Base-by-base conservation (phyloP, 1,140 invertebrate genomes). In the Atta texana region DNA sequence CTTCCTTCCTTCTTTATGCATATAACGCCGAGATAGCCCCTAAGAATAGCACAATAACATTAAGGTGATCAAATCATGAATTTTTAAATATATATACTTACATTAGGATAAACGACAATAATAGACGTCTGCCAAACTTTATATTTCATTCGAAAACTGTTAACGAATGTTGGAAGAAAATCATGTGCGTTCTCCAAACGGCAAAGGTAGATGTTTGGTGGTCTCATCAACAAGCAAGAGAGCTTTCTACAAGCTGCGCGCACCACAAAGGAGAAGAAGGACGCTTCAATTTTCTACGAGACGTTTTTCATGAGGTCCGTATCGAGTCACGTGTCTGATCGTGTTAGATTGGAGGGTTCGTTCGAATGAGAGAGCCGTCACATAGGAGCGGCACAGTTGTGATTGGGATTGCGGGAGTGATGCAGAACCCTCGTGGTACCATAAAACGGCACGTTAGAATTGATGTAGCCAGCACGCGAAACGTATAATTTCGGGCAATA, bases 401-500 rank as follows among this genome's bases (percentile, higher is more conserved):
- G 57, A n/a, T 8, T 34, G 74, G 21, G 31, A 44, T 31, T 18
- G 53, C 28, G 69, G 61, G 49, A 63, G 21, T 77, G 77, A 64
- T 57, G 68, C 18, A 16, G 10, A 59, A 18, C 18, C n/a, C 24
- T 87, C 63, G 55, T 80, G 71, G 78, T 59, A 77, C 34, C 76
- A 81, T 39, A 66, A 57, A 82, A 85, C 57, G 55, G 28, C 28
- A 71, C 66, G 72, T 86, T 39, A n/a, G 51, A 86, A 72, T 84
- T 53, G 72, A 66, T 66, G 24, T 85, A 69, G 57, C 78, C 68
- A 24, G 34, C 78, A 80, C 59, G 64, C 71, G 72, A 80, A 89
- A 91, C 87, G 63, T 89, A 75, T 90, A 92, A 92, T 92, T 90
- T 89, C 61, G 44, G 49, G 78, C 82, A 88, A 91, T 89, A 91